These are phyloP conservation scores for Scolanthus callimorphus DNA, from an alignment of 92 coral and sea anemone genomes.

Conservation along the genomic window DNA sequence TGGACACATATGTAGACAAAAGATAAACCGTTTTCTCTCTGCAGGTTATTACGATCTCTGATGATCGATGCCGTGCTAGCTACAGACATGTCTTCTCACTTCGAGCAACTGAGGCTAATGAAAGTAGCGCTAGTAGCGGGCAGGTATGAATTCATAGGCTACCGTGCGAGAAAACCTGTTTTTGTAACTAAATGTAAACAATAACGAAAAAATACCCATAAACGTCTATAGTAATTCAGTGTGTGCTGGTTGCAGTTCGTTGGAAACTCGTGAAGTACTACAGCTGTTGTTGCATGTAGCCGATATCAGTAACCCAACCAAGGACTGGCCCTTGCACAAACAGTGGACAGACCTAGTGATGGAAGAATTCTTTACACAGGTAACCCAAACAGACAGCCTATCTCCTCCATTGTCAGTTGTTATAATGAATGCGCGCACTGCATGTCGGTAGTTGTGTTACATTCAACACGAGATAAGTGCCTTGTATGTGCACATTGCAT, in stretches of 20 bases:
- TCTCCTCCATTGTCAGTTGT: too few relatives aligned
- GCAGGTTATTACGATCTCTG: conserved; percentile 70
- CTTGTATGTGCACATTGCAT: too few relatives aligned
- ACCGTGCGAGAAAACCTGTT: neutral
- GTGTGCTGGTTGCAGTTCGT: conserved; percentile 56
- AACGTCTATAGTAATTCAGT: too few relatives aligned
- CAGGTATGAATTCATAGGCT: conserved; percentile 38
- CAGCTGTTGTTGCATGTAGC: conserved; percentile 86
- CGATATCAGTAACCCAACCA: conserved; percentile 92
- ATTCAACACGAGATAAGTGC: too few relatives aligned
- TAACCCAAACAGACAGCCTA: too few relatives aligned
- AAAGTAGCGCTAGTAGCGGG: conserved; percentile 71
- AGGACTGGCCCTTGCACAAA: conserved; percentile 88
- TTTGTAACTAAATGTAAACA: too few relatives aligned
- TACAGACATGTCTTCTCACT: conserved; percentile 96
- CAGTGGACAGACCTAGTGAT: conserved; percentile 90
- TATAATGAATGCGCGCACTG: too few relatives aligned
- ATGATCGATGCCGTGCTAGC: conserved; percentile 94
- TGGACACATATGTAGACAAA: too few relatives aligned
- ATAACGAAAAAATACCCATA: too few relatives aligned
- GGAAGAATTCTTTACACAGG: conserved; percentile 98
- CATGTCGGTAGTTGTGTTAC: too few relatives aligned
- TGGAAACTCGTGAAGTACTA: conserved; percentile 69
- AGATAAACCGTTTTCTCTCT: too few relatives aligned
- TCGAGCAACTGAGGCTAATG: conserved; percentile 83